Evolutionary conservation across 2,888 invertebrate species (phyloP).

Genomic region (Teinopalpus imperialis): DNA sequence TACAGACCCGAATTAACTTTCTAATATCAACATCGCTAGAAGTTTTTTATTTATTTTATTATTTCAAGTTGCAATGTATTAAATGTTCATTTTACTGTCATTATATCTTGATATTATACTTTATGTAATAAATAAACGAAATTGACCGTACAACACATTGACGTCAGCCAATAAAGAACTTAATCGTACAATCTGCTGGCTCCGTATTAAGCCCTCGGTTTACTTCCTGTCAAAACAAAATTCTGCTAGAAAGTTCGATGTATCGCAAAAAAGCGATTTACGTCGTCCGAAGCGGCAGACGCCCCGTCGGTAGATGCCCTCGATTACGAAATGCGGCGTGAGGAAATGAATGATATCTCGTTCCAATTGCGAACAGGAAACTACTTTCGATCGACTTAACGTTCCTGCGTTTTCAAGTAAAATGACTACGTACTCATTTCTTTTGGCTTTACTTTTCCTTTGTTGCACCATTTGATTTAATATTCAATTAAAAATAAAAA

Average conservation of each 20-base stretch:
- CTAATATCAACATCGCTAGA: no score
- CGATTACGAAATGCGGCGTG: conserved; percentile 31
- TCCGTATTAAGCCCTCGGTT: conserved; percentile 31
- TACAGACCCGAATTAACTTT: no score
- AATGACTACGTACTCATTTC: conserved; percentile 1
- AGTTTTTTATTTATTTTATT: no score
- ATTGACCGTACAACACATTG: not conserved
- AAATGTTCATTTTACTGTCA: no score
- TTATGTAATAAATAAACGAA: conserved; percentile 6
- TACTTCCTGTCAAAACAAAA: conserved; percentile 35
- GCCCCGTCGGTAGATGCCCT: conserved; percentile 33
- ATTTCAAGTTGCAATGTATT: no score
- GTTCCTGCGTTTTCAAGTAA: conserved; percentile 2
- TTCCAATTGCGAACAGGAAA: conserved; percentile 26
- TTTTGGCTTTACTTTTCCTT: not conserved
- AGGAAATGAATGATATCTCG: conserved; percentile 32
- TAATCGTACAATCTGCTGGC: conserved; percentile 37
- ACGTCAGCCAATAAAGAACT: conserved; percentile 24
- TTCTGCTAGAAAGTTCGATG: conserved; percentile 31
- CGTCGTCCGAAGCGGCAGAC: conserved; percentile 31
- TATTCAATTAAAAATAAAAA: no score
- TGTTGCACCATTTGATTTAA: no score
- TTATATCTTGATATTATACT: no score
- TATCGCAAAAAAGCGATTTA: conserved; percentile 28
- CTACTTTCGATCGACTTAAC: conserved; percentile 14